Evolutionary conservation across 2,113 vertebrate species (phyloP).

Genomic region (Cyprinodon tularosa): DNA sequence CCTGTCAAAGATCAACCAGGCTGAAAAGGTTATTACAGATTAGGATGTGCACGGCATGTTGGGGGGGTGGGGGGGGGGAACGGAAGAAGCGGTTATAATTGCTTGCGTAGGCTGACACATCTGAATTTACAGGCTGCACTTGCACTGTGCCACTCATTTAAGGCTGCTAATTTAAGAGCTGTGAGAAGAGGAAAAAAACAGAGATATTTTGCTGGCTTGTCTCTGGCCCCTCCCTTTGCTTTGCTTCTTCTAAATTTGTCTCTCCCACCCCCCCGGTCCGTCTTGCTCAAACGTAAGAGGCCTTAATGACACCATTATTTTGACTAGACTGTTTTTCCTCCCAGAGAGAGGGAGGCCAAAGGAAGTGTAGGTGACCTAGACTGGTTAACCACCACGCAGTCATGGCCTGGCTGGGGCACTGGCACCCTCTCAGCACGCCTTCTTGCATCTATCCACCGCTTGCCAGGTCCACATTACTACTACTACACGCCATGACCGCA

Average conservation of each 20-base stretch:
- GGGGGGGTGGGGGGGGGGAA: slow-evolving; percentile 20
- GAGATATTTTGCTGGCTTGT: slow-evolving; percentile 71
- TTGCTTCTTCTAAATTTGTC: slow-evolving; percentile 80
- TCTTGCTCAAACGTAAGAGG: slow-evolving; percentile 67
- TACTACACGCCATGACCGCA: slow-evolving; percentile 68
- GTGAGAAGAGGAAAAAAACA: slow-evolving; percentile 42
- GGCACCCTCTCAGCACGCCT: slow-evolving; percentile 65
- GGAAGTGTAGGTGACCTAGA: slow-evolving; percentile 82
- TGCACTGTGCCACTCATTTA: slow-evolving; percentile 64
- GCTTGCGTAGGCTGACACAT: slow-evolving; percentile 77
- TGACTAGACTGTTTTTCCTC: slow-evolving; percentile 84
- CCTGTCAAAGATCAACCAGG: slow-evolving; percentile 34
- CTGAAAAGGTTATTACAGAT: slow-evolving; percentile 22
- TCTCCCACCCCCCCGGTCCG: background rate
- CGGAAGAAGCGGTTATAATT: slow-evolving; percentile 71
- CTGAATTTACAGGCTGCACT: slow-evolving; percentile 69
- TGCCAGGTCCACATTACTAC: slow-evolving; percentile 71
- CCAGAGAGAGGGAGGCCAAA: slow-evolving; percentile 67
- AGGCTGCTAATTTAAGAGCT: slow-evolving; percentile 67
- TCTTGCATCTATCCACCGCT: slow-evolving; percentile 45
- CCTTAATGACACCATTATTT: slow-evolving; percentile 86
- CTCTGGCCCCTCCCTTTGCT: slow-evolving; percentile 64
- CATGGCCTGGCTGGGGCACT: slow-evolving; percentile 61
- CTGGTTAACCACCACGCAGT: slow-evolving; percentile 73
- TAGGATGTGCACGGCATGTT: slow-evolving; percentile 40